Percentiles rank a stretch among this genome's conserved stretches.
These are phyloP conservation scores for Morus bassanus DNA, from an alignment of 2,797 vertebrate species.

Conservation along the genomic window DNA sequence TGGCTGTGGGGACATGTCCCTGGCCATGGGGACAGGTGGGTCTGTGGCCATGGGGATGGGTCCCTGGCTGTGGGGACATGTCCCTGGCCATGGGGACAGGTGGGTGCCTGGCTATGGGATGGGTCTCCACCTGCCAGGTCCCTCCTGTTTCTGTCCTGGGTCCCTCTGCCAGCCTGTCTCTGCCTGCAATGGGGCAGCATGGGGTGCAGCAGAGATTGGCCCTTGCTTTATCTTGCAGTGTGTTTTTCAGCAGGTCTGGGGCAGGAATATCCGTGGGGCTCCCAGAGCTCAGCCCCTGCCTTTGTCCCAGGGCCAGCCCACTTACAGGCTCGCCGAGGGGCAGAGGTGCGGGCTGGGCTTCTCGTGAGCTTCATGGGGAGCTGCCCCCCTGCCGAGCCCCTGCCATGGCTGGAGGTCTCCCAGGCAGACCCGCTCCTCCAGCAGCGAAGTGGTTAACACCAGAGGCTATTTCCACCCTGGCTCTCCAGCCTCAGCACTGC, in stretches of 20 bases:
- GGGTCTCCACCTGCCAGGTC: background rate
- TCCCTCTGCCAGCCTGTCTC: background rate
- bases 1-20: too few species aligned
- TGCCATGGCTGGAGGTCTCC: background rate
- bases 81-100: too few species aligned
- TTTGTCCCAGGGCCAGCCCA: fast-evolving
- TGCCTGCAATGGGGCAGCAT: background rate
- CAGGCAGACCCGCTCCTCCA: background rate
- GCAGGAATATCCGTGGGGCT: background rate
- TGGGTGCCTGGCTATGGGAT: background rate
- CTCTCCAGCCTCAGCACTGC: background rate
- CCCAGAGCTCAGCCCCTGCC: background rate
- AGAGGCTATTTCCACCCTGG: background rate
- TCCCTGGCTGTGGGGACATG: background rate
- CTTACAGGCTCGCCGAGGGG: background rate
- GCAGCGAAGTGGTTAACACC: conserved; percentile 3
- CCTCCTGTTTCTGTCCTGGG: background rate
- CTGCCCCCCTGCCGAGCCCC: background rate
- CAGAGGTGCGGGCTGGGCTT: background rate
- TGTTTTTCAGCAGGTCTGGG: background rate
- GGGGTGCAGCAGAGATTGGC: background rate
- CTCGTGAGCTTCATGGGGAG: background rate
- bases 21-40: too few species aligned
- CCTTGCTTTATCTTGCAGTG: background rate
- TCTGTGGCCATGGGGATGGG: background rate